phyloP scores from a whole-genome alignment of 2,888 invertebrate genomes.

The Ecdyonurus torrentis region DNA sequence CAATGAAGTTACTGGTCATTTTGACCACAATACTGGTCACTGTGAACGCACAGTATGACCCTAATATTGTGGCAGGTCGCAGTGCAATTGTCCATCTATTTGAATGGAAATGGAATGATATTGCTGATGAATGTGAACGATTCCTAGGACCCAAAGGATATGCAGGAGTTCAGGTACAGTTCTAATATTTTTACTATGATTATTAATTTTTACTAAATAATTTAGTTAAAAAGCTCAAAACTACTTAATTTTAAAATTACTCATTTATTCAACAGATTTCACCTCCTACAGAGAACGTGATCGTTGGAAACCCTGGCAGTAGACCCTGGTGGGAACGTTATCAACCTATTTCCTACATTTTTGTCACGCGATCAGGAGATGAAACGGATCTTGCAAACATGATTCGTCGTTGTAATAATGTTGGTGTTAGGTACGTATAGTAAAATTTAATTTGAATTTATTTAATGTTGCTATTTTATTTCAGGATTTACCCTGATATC shows the following conservation, averaged over 20 bases:
- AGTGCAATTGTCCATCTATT: constrained; percentile 5
- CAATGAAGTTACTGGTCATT: neutral
- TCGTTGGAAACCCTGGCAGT: neutral
- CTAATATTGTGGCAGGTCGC: neutral
- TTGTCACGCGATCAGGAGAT: constrained; percentile 26
- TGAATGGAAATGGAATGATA: constrained; percentile 5
- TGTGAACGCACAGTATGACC: neutral
- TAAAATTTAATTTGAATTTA: too few relatives aligned
- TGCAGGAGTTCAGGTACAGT: constrained; percentile 8
- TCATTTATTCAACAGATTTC: neutral
- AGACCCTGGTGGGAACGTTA: constrained; percentile 30
- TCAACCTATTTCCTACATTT: constrained; percentile 30
- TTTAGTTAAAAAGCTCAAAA: too few relatives aligned
- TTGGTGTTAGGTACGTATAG: constrained; percentile 25
- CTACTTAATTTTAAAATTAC: too few relatives aligned
- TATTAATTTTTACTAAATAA: too few relatives aligned
- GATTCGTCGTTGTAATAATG: constrained; percentile 29
- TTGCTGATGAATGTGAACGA: constrained; percentile 1
- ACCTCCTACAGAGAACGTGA: neutral
- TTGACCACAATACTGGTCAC: neutral
- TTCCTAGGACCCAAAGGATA: constrained; percentile 5
- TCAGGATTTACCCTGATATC: constrained; percentile 52
- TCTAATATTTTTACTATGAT: too few relatives aligned
- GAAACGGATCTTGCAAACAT: constrained; percentile 27
- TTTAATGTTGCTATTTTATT: too few relatives aligned